Evolutionary conservation across 1,140 invertebrate genomes (phyloP).

Genomic region (Ridgeia piscesae): DNA sequence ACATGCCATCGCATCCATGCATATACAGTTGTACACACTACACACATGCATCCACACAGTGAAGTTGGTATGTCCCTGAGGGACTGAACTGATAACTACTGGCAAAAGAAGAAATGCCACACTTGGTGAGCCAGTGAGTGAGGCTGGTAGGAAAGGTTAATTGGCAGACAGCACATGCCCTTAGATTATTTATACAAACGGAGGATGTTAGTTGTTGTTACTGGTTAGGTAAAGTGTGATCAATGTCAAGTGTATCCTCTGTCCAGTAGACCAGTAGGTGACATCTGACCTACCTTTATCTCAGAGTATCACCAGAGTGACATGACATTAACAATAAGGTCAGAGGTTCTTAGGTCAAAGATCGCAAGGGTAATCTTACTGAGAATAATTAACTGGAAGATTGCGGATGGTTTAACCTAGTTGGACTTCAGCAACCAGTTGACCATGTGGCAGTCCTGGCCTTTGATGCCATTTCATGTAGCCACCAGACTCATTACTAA

Average conservation of each 20-base stretch:
- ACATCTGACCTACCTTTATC: not conserved
- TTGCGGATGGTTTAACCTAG: no score
- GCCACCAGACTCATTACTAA: no score
- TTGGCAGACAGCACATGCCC: not conserved
- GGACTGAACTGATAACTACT: no score
- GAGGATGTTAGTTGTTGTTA: not conserved
- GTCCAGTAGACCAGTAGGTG: not conserved
- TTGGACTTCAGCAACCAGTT: no score
- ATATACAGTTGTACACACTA: no score
- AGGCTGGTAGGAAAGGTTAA: not conserved
- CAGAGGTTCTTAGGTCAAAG: not conserved
- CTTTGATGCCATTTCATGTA: no score
- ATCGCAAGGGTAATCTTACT: not conserved
- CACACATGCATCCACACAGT: no score
- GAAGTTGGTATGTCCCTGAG: no score
- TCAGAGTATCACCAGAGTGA: not conserved
- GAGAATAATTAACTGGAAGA: no score
- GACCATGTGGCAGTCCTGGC: no score
- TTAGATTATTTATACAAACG: not conserved
- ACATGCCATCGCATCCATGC: no score
- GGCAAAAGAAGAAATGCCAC: not conserved
- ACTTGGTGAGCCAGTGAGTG: not conserved
- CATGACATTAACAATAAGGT: not conserved
- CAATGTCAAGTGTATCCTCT: not conserved
- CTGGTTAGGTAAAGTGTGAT: not conserved